Conservation (phyloP, 2,113 vertebrate species). For the Orthonyx spaldingii region DNA sequence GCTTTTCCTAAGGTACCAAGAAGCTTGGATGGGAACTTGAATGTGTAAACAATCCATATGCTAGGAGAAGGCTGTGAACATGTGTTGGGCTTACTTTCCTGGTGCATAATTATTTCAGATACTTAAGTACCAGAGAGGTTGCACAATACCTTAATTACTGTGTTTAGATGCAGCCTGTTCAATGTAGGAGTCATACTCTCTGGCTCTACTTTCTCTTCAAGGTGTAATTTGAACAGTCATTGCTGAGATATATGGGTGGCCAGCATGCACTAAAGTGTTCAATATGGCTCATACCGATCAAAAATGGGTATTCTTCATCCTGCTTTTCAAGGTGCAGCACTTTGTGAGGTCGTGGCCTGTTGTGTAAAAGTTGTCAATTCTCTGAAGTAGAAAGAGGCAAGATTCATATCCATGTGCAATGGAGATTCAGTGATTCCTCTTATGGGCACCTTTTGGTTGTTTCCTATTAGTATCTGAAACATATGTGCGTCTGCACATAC, state of each 20-base stretch:
- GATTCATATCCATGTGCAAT: not conserved
- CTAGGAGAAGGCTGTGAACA: not conserved
- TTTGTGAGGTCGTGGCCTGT: not conserved
- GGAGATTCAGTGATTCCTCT: not conserved
- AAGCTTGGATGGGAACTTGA: not conserved
- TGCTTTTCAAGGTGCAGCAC: not conserved
- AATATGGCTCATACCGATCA: not conserved
- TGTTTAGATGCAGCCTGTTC: slow-evolving; percentile 35
- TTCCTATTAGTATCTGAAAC: not conserved
- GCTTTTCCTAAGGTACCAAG: not conserved
- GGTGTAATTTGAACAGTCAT: slow-evolving; percentile 34
- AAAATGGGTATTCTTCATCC: not conserved
- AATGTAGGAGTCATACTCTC: slow-evolving; percentile 18
- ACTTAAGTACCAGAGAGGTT: slow-evolving; percentile 10
- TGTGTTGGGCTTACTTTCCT: slow-evolving; percentile 44
- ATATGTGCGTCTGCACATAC: not conserved
- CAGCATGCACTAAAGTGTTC: not conserved
- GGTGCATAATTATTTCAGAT: slow-evolving; percentile 25
- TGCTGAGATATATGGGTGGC: not conserved
- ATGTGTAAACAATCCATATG: slow-evolving; percentile 9
- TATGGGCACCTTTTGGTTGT: not conserved
- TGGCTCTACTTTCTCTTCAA: slow-evolving; percentile 62
- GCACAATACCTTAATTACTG: slow-evolving; percentile 38
- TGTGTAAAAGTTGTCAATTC: not conserved
- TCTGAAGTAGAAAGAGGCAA: not conserved